Base-by-base conservation (phyloP, 2,113 vertebrate genomes). In the Apistogramma diplotaenia region DNA sequence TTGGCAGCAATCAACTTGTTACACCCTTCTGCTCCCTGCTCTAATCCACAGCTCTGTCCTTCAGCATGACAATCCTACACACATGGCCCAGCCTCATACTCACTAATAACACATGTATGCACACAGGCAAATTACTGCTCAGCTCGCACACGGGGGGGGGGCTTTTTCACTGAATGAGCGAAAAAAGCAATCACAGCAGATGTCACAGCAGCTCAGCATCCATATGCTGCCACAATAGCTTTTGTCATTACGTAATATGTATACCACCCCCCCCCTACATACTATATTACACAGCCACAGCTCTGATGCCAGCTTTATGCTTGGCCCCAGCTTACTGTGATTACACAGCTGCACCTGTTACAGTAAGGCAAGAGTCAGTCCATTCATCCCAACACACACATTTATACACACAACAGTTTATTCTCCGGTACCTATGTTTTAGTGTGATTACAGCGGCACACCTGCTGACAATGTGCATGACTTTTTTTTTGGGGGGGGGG, bases 121-220 rank as follows among this genome's bases (percentile, higher is more conserved):
- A 74, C 62, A 83, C 65, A 62, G 71, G 79, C 40, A 91, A 91
- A 85, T 87, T 86, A 85, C 89, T 91, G 78, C 78, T 60, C 78
- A 59, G 65, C 85, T 77, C 29, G 33, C 65, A 58, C 23, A 56
- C n/a, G 16, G 37, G 16, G 21, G 25, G 62, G 53, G 11, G 75
- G 79, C 16, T 25, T 91, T 88, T 90, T 73, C 78, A 82, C 77
- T 49, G 70, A 60, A 54, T 51, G 35, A 84, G 81, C 65, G 53
- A 87, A 92, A 91, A 88, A 91, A 89, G 74, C 89, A 90, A 93
- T 93, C 91, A 85, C 79, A 93, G 88, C 91, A 93, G 90, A 94
- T 94, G 90, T 90, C 86, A 58, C 29, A 78, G 37, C 54, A 57
- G 91, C 75, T 92, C 78, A 81, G 88, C 70, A 31, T 86, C 87